phyloP scores from a whole-genome alignment of 1,140 invertebrate species.

The Drosophila albomicans region DNA sequence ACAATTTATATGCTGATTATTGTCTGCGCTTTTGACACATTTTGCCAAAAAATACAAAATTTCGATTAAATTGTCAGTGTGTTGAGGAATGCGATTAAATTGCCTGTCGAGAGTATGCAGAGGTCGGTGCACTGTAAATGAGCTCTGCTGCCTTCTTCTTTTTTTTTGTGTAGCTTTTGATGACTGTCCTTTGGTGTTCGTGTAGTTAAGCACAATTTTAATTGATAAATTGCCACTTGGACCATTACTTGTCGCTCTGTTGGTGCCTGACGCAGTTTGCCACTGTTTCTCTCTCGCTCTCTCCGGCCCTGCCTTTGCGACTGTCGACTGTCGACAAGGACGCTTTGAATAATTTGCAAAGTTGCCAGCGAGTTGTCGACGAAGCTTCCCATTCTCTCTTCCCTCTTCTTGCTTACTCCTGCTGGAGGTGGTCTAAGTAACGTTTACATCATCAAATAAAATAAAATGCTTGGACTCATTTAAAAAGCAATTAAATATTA shows the following conservation, averaged over 20 bases:
- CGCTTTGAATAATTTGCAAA: conserved; percentile 79
- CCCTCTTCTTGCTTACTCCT: conserved; percentile 4
- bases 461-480: conserved; percentile 81
- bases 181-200: conserved; percentile 63
- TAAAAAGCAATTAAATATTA: conserved; percentile 84
- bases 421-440: conserved; percentile 70
- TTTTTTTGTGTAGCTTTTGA: conserved; percentile 16
- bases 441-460: conserved; percentile 82
- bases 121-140: conserved; percentile 5
- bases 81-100: background rate
- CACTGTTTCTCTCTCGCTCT: background rate
- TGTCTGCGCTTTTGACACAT: conserved; percentile 5
- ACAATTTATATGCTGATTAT: conserved; percentile 4
- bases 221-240: conserved; percentile 83
- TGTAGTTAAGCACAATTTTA: conserved; percentile 80
- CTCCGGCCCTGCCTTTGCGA: background rate
- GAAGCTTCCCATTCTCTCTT: background rate
- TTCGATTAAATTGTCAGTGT: conserved; percentile 3
- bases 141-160: background rate
- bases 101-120: conserved; percentile 18
- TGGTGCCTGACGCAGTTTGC: conserved; percentile 25
- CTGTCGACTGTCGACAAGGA: conserved; percentile 29
- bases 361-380: conserved; percentile 57
- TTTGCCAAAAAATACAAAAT: background rate
- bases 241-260: conserved; percentile 73